Conservation (phyloP, 1,140 invertebrate genomes). For the Conopomorpha cramerella region DNA sequence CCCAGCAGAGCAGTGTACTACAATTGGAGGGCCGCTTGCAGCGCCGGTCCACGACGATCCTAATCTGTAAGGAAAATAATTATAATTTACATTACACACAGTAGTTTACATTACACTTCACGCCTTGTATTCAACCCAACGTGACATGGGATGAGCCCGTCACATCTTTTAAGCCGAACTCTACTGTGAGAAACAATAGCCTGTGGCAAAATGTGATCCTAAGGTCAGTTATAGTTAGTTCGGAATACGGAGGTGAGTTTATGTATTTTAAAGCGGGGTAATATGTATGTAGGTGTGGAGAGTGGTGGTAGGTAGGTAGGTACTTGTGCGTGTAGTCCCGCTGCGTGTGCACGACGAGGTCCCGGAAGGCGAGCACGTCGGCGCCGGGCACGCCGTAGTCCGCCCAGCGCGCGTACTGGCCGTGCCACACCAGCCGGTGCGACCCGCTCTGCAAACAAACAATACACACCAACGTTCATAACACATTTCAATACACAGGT, state of each 20-base stretch:
- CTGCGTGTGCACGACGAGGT: constrained; percentile 69
- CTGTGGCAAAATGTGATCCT: too few relatives aligned
- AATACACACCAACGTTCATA: too few relatives aligned
- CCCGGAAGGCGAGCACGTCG: constrained; percentile 78
- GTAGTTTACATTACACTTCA: too few relatives aligned
- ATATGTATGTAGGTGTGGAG: background rate
- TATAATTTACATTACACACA: background rate
- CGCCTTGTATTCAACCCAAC: too few relatives aligned
- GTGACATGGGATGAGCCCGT: too few relatives aligned
- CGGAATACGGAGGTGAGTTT: too few relatives aligned
- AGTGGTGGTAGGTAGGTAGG: too few relatives aligned
- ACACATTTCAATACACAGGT: too few relatives aligned
- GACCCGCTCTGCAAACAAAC: constrained; percentile 67
- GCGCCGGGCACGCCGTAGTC: constrained; percentile 83
- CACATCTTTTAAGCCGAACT: too few relatives aligned
- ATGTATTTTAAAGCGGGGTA: too few relatives aligned
- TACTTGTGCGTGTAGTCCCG: constrained; percentile 38
- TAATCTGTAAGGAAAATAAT: constrained; percentile 46
- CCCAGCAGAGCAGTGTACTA: constrained; percentile 96
- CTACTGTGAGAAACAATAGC: too few relatives aligned
- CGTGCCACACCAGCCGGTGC: constrained; percentile 73
- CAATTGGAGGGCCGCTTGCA: constrained; percentile 88
- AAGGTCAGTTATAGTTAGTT: too few relatives aligned
- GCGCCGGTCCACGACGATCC: constrained; percentile 89
- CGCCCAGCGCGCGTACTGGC: constrained; percentile 84